Evolutionary conservation across 2,888 invertebrate genomes (phyloP).

Genomic region (Temnothorax ravouxi): DNA sequence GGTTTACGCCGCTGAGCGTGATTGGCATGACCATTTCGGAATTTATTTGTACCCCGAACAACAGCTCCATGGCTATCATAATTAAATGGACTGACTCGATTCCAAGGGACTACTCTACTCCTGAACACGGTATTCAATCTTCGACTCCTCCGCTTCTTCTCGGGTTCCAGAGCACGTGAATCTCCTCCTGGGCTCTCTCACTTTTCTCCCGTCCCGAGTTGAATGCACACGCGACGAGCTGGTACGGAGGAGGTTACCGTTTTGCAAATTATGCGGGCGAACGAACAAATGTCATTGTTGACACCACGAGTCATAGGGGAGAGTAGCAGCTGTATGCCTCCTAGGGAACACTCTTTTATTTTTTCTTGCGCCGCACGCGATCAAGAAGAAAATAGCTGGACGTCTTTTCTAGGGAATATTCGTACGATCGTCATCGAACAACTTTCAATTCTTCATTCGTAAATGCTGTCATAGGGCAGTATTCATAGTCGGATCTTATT

Average conservation of each 20-base stretch:
- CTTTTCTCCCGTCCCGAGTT: neutral
- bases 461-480: too few relatives aligned
- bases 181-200: neutral
- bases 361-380: neutral
- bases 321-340: neutral
- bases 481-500: too few relatives aligned
- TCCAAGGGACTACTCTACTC: neutral
- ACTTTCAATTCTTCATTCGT: neutral
- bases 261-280: slow-evolving; percentile 7
- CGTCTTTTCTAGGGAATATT: neutral
- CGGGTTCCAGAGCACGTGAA: neutral
- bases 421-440: neutral
- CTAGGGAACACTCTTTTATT: neutral
- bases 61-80: slow-evolving; percentile 78
- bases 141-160: neutral
- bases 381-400: neutral
- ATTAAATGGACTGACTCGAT: neutral
- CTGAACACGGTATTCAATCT: neutral
- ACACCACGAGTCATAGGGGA: neutral
- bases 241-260: neutral
- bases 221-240: neutral
- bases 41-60: slow-evolving; percentile 87
- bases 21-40: slow-evolving; percentile 87
- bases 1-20: slow-evolving; percentile 88
- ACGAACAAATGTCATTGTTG: slow-evolving; percentile 12